Base-by-base conservation (phyloP, 2,797 vertebrate species). In the Sibirionetta formosa region DNA sequence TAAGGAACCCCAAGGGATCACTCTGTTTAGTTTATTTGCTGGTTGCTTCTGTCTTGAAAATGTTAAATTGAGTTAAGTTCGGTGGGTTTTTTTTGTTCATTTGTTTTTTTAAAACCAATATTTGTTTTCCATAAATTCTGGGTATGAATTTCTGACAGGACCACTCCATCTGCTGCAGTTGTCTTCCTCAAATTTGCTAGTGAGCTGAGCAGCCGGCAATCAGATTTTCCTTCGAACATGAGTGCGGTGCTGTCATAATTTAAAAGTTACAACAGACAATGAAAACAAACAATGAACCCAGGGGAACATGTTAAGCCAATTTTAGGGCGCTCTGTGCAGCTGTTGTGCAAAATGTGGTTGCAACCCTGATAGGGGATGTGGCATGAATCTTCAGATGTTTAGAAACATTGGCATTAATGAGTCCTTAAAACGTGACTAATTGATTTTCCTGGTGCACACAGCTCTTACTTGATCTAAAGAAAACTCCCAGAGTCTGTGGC, bases 81-180 rank as follows among this genome's bases (percentile, higher is more conserved):
- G 0, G 60, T 24, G 48, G 23, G 0, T 50, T 50, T 23, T 48
- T 24, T 50, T 50, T 50, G 48, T 50, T 50, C 13, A 1, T 50
- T 50, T 50, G 23, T 50, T 50, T 50, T 24, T 50, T 50, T 50
- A 24, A 42, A 53, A 29, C 14, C 51, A 53, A 10, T 53, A 53
- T 53, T 53, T 53, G 46, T 70, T 88, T 88, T 82, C 82, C 68
- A 33, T 71, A 36, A 63, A 11, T 90, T 57, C 69, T 2, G 80
- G 36, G 16, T 75, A 64, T 91, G 85, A 93, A 78, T 92, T 94
- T 82, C 69, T 92, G 94, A 88, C 70, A 93, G 51, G 81, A 82
- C 89, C 38, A 11, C 76, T 90, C 90, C 73, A 77, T 82, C 90
- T 93, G 96, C 77, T 92, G 65, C 77, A 72, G 57, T 84, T 33